Evolutionary conservation across 23 tunicate species (phyloP).

Genomic region (Aplidium turbinatum): DNA sequence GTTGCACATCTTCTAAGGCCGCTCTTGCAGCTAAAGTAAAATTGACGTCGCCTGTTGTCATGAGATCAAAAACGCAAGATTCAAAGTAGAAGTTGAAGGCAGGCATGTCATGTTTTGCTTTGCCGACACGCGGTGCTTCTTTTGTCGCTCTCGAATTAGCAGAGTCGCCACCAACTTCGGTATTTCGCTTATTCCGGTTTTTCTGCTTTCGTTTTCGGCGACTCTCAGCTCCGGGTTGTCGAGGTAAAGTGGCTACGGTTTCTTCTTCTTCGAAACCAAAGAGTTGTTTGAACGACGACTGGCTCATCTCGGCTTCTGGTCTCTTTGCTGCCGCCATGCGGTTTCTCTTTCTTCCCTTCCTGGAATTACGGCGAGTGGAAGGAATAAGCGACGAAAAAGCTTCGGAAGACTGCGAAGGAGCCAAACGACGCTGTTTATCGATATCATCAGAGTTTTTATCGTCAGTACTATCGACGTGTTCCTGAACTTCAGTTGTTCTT

Average conservation of each 20-base stretch:
- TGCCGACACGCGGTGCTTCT: no score
- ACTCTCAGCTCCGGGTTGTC: not conserved
- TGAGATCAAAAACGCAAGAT: constrained; percentile 90
- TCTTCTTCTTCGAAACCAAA: not conserved
- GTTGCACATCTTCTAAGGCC: constrained; percentile 67
- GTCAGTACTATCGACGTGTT: not conserved
- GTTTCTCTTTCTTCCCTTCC: constrained; percentile 8
- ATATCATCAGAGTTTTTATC: not conserved
- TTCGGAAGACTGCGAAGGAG: not conserved
- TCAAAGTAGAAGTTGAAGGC: constrained; percentile 85
- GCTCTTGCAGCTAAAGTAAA: constrained; percentile 74
- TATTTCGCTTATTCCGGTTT: no score
- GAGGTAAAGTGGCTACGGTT: not conserved
- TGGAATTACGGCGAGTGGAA: not conserved
- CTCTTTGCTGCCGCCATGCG: not conserved
- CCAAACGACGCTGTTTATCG: not conserved
- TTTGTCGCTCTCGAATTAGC: no score
- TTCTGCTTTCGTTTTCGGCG: constrained; percentile 2
- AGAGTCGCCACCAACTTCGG: no score
- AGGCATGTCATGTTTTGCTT: not conserved
- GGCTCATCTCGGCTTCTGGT: not conserved
- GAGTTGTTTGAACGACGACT: constrained; percentile 3
- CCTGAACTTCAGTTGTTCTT: not conserved
- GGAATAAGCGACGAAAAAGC: constrained; percentile 19
- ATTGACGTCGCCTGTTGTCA: constrained; percentile 74